Percentiles rank a stretch among this genome's conserved stretches.
Evolutionary conservation across 1,140 invertebrate genomes (phyloP).

Genomic region (Lepidurus apus): DNA sequence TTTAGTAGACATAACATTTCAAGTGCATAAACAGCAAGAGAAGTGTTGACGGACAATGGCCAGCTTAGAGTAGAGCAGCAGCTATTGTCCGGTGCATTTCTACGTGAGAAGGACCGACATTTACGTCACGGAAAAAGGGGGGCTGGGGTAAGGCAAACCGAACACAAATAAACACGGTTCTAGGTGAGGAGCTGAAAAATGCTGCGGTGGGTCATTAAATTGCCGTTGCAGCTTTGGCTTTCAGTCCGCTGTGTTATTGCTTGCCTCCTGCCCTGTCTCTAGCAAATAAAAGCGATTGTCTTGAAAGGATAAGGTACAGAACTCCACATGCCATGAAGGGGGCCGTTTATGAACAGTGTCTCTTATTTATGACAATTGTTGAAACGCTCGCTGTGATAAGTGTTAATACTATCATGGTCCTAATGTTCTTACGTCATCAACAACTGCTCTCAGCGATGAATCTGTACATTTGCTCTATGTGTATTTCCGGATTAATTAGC

Average conservation of each 20-base stretch:
- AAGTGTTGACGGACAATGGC: background rate
- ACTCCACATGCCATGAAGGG: conserved; percentile 26
- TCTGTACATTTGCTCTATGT: conserved; percentile 35
- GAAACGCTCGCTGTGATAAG: conserved; percentile 31
- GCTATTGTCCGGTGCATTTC: background rate
- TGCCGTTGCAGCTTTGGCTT: background rate
- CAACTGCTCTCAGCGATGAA: conserved; percentile 33
- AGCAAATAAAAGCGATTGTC: background rate
- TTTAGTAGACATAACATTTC: conserved; percentile 16
- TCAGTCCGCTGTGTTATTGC: background rate
- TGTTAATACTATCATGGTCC: conserved; percentile 26
- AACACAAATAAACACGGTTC: conserved; percentile 11
- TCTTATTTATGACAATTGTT: conserved; percentile 29
- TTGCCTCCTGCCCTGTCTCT: background rate
- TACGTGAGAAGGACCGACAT: background rate
- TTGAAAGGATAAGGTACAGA: background rate
- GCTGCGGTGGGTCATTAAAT: background rate
- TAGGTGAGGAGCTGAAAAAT: background rate
- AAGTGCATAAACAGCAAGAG: background rate
- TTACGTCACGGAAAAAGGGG: background rate
- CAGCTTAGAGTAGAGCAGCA: background rate
- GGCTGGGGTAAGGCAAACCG: background rate
- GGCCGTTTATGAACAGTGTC: conserved; percentile 28
- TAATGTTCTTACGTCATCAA: conserved; percentile 32
- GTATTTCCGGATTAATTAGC: conserved; percentile 33